These are phyloP conservation scores for Stramonita haemastoma DNA, from an alignment of 2,888 invertebrate genomes.

Conservation along the genomic window DNA sequence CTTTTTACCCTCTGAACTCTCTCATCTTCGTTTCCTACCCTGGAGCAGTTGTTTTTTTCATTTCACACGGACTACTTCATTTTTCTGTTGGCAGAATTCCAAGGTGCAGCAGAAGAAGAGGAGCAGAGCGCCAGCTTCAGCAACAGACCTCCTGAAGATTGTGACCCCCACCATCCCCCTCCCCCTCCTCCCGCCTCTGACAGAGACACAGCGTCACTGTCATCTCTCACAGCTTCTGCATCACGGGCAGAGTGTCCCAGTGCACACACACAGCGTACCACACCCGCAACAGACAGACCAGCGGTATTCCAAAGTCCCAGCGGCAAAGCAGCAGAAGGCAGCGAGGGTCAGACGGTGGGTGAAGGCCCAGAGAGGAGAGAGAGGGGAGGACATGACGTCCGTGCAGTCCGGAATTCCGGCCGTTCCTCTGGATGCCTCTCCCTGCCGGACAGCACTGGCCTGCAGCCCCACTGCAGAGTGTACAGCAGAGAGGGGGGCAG, in stretches of 20 bases:
- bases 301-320: too few species aligned
- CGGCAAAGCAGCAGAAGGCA: too few species aligned
- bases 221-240: background rate
- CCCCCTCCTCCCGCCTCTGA: background rate
- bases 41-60: too few species aligned
- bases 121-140: background rate
- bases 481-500: background rate
- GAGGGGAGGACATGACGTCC: too few species aligned
- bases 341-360: too few species aligned
- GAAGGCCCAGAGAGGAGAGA: too few species aligned
- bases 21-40: background rate
- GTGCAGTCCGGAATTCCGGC: background rate
- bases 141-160: background rate
- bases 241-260: background rate
- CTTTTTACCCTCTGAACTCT: too few species aligned
- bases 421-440: background rate
- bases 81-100: background rate
- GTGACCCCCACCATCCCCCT: background rate
- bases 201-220: background rate
- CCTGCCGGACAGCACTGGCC: background rate
- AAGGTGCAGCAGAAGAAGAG: background rate
- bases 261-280: background rate
- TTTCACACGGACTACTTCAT: background rate
- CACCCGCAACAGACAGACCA: background rate
- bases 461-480: background rate